Evolutionary conservation across 1,140 invertebrate species (phyloP), one percentile per base, ranked within the genome.

Genomic region (Colletes gigas): DNA sequence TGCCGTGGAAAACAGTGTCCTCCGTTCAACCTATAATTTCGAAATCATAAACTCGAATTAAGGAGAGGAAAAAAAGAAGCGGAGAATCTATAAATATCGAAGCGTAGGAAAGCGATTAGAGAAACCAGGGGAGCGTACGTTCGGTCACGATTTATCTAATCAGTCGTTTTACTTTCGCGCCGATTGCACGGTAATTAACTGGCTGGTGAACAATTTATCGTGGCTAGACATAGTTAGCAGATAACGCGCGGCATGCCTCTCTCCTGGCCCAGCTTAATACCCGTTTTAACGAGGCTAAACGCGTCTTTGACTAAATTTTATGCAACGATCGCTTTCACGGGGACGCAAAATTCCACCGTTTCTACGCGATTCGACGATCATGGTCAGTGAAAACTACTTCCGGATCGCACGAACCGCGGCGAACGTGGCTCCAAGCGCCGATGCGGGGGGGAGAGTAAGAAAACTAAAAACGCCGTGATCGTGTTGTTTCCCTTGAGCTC

Each of bases 141-240:
- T 60, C 15, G 2, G 19, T 66, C n/a, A 14, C 47, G 30, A 80
- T 52, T 52, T 74, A 59, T 68, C 54, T 81, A 68, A 67, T 73
- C 21, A 57, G 12, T 19, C 70, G 77, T 50, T 55, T 79, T 66
- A 55, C 70, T 59, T 79, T 66, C 52, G 59, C 50, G 60, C 44
- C 19, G 41, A 72, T 57, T 17, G 57, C 47, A 59, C 17, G 21
- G 17, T 30, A 60, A 59, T 52, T 77, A 77, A 60, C 55, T 14
- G 21, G 15, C 41, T 17, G 17, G 19, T 9, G 74, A 77, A 76
- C 74, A 78, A 72, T 78, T 72, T 78, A 78, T 41, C 19, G 68
- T n/a, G 14, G 19, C 69, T 60, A 63, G 47, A 54, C 59, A 59
- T 12, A 14, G 59, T 71, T 63, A 54, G 6, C 52, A 59, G 77